These are phyloP conservation scores for Echinometra lucunter DNA, from an alignment of 53 echinoderm and acorn worm genomes.

Conservation along the genomic window DNA sequence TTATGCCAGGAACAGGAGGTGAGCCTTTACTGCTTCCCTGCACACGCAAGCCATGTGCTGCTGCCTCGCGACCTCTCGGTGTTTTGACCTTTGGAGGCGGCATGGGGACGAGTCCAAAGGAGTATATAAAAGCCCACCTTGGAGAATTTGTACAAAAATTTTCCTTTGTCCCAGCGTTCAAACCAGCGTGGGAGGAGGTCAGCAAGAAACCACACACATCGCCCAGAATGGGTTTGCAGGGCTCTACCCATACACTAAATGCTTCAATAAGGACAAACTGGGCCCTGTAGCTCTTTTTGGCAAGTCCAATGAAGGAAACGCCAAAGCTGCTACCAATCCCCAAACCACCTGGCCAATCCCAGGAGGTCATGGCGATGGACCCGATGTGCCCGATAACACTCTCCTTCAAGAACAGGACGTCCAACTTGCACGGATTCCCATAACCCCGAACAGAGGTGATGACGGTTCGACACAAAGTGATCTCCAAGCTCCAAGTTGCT, in stretches of 20 bases:
- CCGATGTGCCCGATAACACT: too few relatives aligned
- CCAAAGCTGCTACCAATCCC: background rate
- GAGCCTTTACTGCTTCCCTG: slow-evolving; percentile 70
- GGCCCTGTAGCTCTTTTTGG: background rate
- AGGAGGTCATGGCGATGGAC: background rate
- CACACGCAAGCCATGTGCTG: slow-evolving; percentile 71
- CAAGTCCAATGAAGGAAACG: background rate
- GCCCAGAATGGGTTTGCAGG: background rate
- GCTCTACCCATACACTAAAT: too few relatives aligned
- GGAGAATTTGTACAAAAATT: background rate
- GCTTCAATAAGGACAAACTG: too few relatives aligned
- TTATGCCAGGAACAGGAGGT: slow-evolving; percentile 64
- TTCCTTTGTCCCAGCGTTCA: background rate
- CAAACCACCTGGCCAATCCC: background rate
- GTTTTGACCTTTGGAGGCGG: slow-evolving; percentile 70
- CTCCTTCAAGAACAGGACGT: background rate
- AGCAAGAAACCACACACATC: background rate
- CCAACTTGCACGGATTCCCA: background rate
- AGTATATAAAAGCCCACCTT: background rate
- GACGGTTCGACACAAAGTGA: background rate
- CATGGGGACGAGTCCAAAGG: background rate
- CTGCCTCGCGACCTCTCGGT: slow-evolving; percentile 76
- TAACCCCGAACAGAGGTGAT: background rate
- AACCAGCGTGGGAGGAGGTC: slow-evolving; percentile 6
- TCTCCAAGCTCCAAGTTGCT: too few relatives aligned